Conservation (phyloP, 2,113 vertebrate species). For the Alectura lathami region DNA sequence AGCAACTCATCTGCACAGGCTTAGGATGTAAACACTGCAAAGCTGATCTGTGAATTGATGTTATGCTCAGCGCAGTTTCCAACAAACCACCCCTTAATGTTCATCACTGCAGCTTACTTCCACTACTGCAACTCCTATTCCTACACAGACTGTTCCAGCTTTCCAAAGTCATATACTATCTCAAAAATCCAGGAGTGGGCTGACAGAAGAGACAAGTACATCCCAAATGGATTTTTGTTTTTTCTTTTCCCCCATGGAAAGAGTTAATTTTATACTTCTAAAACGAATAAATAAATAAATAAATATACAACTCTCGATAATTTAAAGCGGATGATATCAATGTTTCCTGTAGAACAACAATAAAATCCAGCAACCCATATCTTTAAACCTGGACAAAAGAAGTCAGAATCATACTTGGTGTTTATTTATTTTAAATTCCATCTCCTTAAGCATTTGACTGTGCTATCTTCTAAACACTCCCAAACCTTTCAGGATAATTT, state of each 20-base stretch:
- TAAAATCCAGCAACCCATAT: not conserved
- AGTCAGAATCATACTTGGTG: not conserved
- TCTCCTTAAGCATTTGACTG: fast-evolving
- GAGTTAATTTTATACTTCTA: not conserved
- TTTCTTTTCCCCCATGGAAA: not conserved
- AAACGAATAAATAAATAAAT: not conserved
- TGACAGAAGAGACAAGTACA: not conserved
- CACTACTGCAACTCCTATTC: not conserved
- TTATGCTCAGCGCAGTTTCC: not conserved
- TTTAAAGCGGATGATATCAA: not conserved
- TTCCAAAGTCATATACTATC: not conserved
- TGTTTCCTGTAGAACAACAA: not conserved
- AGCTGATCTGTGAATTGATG: not conserved
- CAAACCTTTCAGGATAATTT: not conserved
- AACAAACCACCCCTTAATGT: not conserved
- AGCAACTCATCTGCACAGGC: not conserved
- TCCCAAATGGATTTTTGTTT: not conserved
- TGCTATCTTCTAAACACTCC: not conserved
- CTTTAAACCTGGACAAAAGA: not conserved
- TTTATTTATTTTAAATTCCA: not conserved
- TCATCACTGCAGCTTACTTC: not conserved
- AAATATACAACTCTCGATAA: not conserved
- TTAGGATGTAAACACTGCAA: not conserved
- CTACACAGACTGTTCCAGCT: not conserved
- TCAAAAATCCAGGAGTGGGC: not conserved